Conservation (phyloP, 2,888 invertebrate genomes). For the Diarsia mendica region DNA sequence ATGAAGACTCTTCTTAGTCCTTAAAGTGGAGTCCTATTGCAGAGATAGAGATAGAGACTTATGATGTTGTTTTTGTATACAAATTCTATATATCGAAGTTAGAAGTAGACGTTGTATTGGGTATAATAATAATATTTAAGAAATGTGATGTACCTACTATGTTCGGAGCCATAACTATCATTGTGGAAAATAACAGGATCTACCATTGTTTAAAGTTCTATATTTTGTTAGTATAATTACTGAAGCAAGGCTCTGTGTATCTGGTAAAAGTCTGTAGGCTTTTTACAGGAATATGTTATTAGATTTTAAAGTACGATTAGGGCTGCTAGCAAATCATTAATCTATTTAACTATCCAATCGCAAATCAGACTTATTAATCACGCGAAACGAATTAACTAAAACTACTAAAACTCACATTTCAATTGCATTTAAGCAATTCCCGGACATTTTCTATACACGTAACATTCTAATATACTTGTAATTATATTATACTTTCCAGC, state of each 20-base stretch:
- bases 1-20: too few relatives aligned
- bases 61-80: not conserved
- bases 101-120: not conserved
- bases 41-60: too few relatives aligned
- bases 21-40: too few relatives aligned
- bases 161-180: not conserved
- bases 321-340: not conserved
- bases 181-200: not conserved
- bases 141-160: not conserved
- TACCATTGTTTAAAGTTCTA: not conserved
- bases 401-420: not conserved
- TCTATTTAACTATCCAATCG: not conserved
- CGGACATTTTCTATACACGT: slow-evolving; percentile 52
- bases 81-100: not conserved
- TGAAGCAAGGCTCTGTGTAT: not conserved
- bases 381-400: not conserved
- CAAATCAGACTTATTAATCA: not conserved
- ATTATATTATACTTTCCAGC: slow-evolving; percentile 63
- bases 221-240: not conserved
- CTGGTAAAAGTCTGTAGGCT: too few relatives aligned
- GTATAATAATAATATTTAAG: not conserved
- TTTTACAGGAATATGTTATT: too few relatives aligned
- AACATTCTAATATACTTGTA: slow-evolving; percentile 52
- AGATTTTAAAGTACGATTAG: not conserved
- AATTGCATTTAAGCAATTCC: slow-evolving; percentile 16